Base-by-base conservation (phyloP, 2,888 invertebrate genomes). In the Drosophila paramelanica region DNA sequence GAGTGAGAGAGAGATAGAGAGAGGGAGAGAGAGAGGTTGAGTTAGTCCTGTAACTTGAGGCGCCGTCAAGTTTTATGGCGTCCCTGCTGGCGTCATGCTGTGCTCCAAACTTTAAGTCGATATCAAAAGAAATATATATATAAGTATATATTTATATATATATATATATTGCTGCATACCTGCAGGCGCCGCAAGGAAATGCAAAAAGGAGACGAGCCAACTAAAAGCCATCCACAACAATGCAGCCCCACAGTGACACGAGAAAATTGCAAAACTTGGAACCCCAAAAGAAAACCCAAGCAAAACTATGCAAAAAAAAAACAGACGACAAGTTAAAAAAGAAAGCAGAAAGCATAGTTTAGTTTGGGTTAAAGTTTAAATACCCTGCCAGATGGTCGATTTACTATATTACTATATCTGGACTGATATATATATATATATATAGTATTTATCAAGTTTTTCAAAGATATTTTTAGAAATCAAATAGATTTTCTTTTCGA, bases 91-190 rank as follows among this genome's bases (percentile, higher is more conserved):
- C 64, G 39, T 59, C 62, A 38, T 41, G 50, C 64, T 59, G 77
- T 39, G 49, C 14, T 13, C 41, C 39, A 55, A 55, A 53, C 39
- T 45, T 49, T 8, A 39, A 55, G 50, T 23, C 39, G 36, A 36
- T 31, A 45, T 39, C 33, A 50, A 39, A 36, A 8, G 23, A 10
- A 73, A 20, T 20, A 20, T 20, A 27, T 27, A 27, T 27, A 27
- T 27, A 5, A 8, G 2, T 31, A 31, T 31, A 10, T 31, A 31
- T 31, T 3, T 10, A 33, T 11, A 5, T 36, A 5, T 33, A 13
- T 33, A 11, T 13, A 5, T 13, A 13, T 33, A 67, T 17, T 67
- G 61, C 62, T 74, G 87, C 83, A 86, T 83, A 83, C 73, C 80
- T 80, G 62, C 66, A 70, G 83, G 87, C 87, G 86, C 72, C 41